Evolutionary conservation across 2,113 vertebrate genomes (phyloP), one percentile per base, ranked within the genome.

Genomic region (Nerophis ophidion): DNA sequence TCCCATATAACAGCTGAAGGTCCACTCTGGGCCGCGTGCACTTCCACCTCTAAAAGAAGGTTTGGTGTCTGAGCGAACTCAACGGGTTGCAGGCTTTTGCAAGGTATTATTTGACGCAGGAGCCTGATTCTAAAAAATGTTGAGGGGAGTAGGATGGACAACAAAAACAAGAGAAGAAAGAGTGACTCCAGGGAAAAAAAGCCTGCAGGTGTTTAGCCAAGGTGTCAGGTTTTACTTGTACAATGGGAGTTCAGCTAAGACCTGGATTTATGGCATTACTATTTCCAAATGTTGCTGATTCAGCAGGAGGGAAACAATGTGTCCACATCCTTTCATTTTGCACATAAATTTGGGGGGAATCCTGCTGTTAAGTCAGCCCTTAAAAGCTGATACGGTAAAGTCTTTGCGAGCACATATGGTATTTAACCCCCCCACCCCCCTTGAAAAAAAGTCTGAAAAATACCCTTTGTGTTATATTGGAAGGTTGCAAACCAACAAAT

Each of bases 221-320:
- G 61, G 66, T 65, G 54, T 65, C 55, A 48, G 51, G 44, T 65
- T 82, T 71, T 69, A 67, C 77, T 82, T 81, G 77, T 62, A 77
- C 58, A 75, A 71, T 61, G 69, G 73, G 71, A 77, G 63, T 47
- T 50, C 26, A 61, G 62, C 69, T 82, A 63, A 81, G 66, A 72
- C 26, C 72, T 75, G 57, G 77, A 79, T 85, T 57, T 83, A 63
- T 75, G 74, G 69, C 59, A 66, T 63, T 16, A 45, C 64, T 62
- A 61, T 64, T 65, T 66, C 69, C 66, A 72, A 72, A 75, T 76
- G 66, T 72, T 60, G 77, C 82, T 69, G 77, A 84, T 71, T 83
- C 77, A 82, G 82, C 79, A 66, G 62, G 57, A 19, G 48, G 54
- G 60, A 52, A 71, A 62, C 73, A 66, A 65, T 13, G 53, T 40